Evolutionary conservation across 2,888 invertebrate genomes (phyloP).

Genomic region (Hemithea aestivaria): DNA sequence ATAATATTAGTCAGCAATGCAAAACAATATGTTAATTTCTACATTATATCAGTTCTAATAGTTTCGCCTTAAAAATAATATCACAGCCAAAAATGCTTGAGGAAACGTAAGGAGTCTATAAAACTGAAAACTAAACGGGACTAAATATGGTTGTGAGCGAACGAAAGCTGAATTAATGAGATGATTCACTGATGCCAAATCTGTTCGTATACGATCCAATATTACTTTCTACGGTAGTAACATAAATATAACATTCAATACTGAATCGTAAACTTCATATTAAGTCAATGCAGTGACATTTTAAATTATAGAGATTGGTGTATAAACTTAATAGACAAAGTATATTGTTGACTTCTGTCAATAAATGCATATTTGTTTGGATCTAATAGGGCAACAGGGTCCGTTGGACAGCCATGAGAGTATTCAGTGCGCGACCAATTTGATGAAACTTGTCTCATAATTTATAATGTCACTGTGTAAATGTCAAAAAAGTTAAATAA

Average conservation of each 20-base stretch:
- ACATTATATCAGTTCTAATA: conserved; percentile 38
- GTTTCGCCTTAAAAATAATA: conserved; percentile 59
- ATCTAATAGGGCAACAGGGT: no score
- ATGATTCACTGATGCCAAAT: conserved; percentile 36
- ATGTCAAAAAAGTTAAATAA: conserved; percentile 35
- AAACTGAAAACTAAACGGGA: conserved; percentile 34
- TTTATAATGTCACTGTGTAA: no score
- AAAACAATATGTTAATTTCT: conserved; percentile 38
- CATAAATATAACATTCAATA: conserved; percentile 22
- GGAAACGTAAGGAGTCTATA: conserved; percentile 50
- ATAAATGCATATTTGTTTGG: no score
- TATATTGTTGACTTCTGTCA: no score
- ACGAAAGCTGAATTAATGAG: conserved; percentile 43
- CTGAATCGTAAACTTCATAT: conserved; percentile 40
- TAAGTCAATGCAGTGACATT: no score
- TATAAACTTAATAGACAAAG: no score
- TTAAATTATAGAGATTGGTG: no score
- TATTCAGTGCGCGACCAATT: no score
- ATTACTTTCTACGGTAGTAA: conserved; percentile 20
- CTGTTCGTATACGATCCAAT: conserved; percentile 35
- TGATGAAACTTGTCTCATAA: no score
- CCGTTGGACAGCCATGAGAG: no score
- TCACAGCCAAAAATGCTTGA: conserved; percentile 63
- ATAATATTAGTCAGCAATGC: no score
- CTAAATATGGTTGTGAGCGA: conserved; percentile 37